Evolutionary conservation across 2,797 vertebrate genomes (phyloP), one percentile per base, ranked within the genome.

Genomic region (Lutjanus campechanus): DNA sequence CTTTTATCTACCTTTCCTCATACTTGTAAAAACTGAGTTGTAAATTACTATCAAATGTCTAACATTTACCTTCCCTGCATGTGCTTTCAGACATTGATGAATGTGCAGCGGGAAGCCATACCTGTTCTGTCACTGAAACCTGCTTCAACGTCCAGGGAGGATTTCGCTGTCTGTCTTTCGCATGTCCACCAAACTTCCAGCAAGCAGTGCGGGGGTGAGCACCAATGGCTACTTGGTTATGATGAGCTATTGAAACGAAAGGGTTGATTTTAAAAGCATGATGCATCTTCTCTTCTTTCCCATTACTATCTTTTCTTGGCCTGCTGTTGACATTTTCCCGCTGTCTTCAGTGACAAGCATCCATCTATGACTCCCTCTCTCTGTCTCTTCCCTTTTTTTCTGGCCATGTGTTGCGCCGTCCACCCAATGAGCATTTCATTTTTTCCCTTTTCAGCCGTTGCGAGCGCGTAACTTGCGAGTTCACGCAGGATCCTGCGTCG

Each of bases 61-160:
- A 7, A 68, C 20, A 9, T 13, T n/a, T 22, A 29, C 11, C 61
- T 19, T 20, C 17, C 29, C 44, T 36, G 29, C 19, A 0, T 44
- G 1, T 54, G 3, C 76, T 64, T 49, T 10, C 91, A 99, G 98
- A 99, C 85, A 94, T 98, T 0, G 96, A 99, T 8, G 98, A 99
- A 91, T 99, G 98, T 79, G 95, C 95, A 46, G 85, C 93, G 0
- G 97, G 96, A 73, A 96, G 86, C 29, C 97, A 99, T 85, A 96
- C 94, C 87, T 99, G 98, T 74, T 95, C 95, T 1, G 84, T 88
- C 61, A 92, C 95, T 0, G 95, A 98, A 94, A 97, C 85, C 84
- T 99, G 98, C 94, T 97, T 97, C 87, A 99, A 99, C 75, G 84
- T 97, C 76, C 96, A 96, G 80, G 97, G 98, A 0, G 92, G 96